Percentiles rank a stretch among this genome's conserved stretches.
Evolutionary conservation across 2,888 invertebrate species (phyloP).

Genomic region (Trileptium ribeirensis): DNA sequence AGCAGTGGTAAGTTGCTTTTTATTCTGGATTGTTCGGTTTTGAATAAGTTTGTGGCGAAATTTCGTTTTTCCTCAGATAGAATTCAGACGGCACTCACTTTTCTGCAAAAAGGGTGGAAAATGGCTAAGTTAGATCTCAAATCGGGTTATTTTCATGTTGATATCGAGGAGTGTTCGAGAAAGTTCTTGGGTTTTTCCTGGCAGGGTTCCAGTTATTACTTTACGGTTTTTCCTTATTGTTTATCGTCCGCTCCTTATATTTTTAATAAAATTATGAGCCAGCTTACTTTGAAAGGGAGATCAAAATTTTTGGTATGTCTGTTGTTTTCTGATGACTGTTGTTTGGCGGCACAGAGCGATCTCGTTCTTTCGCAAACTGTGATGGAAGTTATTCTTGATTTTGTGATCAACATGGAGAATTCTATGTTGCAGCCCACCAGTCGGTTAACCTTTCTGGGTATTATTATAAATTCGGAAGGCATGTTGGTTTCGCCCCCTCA

Average conservation of each 20-base stretch:
- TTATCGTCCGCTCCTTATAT: neutral
- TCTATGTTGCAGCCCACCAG: neutral
- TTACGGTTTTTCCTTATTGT: neutral
- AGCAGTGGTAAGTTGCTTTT: neutral
- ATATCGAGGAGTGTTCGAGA: neutral
- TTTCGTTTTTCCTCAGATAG: too few species aligned
- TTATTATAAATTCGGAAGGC: neutral
- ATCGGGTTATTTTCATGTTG: neutral
- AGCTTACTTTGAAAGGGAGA: neutral
- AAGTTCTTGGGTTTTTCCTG: neutral
- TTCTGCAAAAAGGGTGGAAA: neutral
- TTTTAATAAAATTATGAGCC: conserved; percentile 5
- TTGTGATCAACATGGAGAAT: neutral
- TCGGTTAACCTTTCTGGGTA: neutral
- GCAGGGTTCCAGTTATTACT: neutral
- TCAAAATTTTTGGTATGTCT: neutral
- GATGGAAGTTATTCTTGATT: too few species aligned
- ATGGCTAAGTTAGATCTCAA: neutral
- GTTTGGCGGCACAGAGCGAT: neutral
- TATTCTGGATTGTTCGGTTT: conserved; percentile 3
- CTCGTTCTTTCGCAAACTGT: too few species aligned
- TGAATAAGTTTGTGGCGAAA: too few species aligned
- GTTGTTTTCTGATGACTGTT: neutral
- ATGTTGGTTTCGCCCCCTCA: neutral
- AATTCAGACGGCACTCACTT: neutral